These are phyloP conservation scores for Parotia lawesii DNA, from an alignment of 2,113 vertebrate species.

Conservation along the genomic window DNA sequence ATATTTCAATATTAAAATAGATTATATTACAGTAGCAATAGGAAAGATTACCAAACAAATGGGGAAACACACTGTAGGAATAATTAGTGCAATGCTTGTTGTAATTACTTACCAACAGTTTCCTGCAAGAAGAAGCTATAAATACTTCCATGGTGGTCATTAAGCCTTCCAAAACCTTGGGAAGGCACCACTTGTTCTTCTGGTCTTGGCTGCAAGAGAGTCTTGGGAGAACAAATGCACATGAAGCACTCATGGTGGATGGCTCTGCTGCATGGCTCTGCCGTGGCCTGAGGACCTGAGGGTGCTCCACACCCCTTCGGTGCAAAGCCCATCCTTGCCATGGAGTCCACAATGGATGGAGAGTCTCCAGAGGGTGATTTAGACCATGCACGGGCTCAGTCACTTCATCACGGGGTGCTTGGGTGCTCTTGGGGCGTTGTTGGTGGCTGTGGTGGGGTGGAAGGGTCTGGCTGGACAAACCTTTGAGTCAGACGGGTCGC, in stretches of 20 bases:
- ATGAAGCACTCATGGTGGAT: not conserved
- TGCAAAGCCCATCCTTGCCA: not conserved
- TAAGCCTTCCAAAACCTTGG: not conserved
- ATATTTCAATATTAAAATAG: not conserved
- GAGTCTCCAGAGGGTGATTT: not conserved
- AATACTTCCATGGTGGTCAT: not conserved
- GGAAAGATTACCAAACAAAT: not conserved
- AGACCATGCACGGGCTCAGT: not conserved
- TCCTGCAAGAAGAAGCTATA: not conserved
- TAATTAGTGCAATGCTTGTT: not conserved
- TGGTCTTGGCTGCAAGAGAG: not conserved
- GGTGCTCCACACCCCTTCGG: not conserved
- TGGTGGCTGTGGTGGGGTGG: not conserved
- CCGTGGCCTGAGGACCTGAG: not conserved
- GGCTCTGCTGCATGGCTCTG: not conserved
- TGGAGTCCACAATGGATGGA: not conserved
- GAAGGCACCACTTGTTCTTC: not conserved
- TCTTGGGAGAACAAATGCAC: not conserved
- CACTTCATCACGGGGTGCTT: rapidly evolving
- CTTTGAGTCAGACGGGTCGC: too few relatives aligned
- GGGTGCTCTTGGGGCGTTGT: rapidly evolving
- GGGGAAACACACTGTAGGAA: not conserved
- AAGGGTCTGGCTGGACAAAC: not conserved
- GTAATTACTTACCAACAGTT: not conserved
- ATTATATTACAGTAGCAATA: not conserved